Evolutionary conservation across 2,888 invertebrate species (phyloP).

Genomic region (Xylota sylvarum): DNA sequence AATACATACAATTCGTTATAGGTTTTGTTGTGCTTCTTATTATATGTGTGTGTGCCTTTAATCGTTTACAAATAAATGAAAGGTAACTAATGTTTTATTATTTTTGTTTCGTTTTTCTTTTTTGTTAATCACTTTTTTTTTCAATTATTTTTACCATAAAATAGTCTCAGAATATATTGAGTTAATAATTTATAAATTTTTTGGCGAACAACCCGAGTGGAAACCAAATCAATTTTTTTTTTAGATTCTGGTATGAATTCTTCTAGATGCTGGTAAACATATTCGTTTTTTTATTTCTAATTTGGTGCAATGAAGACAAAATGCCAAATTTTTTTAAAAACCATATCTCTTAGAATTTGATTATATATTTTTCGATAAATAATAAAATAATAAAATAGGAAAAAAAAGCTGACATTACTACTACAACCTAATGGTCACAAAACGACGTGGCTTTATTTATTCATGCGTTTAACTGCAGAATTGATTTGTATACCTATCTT

Average conservation of each 20-base stretch:
- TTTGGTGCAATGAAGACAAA: slow-evolving; percentile 73
- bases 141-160: slow-evolving; percentile 26
- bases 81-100: slow-evolving; percentile 68
- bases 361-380: slow-evolving; percentile 48
- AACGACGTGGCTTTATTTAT: slow-evolving; percentile 69
- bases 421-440: slow-evolving; percentile 68
- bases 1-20: slow-evolving; percentile 71
- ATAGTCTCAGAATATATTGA: slow-evolving; percentile 47
- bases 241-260: slow-evolving; percentile 72
- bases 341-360: slow-evolving; percentile 46
- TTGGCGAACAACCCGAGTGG: slow-evolving; percentile 89
- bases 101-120: slow-evolving; percentile 77
- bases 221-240: slow-evolving; percentile 90
- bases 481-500: slow-evolving; percentile 41
- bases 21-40: slow-evolving; percentile 78
- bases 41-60: slow-evolving; percentile 78
- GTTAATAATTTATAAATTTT: slow-evolving; percentile 47
- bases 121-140: slow-evolving; percentile 24
- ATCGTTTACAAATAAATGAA: slow-evolving; percentile 74
- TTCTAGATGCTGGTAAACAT: slow-evolving; percentile 75
- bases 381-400: slow-evolving; percentile 43
- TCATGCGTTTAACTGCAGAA: slow-evolving; percentile 59
- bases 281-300: slow-evolving; percentile 57
- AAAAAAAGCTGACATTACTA: slow-evolving; percentile 50
- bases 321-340: slow-evolving; percentile 51